Percentiles rank a stretch among this genome's conserved stretches.
These are phyloP conservation scores for Echiichthys vipera DNA, from an alignment of 2,797 vertebrate species.

Conservation along the genomic window DNA sequence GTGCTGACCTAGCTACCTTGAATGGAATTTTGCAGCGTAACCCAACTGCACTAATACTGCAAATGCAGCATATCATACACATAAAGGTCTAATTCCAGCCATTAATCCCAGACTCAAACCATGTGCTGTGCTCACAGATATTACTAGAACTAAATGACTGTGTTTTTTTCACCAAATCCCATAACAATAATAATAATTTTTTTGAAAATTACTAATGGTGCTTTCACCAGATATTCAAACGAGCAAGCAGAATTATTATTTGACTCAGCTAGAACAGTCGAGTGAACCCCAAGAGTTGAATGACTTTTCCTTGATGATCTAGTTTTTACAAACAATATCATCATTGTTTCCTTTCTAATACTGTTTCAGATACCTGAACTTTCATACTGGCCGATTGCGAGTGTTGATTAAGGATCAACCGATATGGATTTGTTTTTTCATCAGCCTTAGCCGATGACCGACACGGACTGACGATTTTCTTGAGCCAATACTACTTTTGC, in stretches of 20 bases:
- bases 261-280: not conserved
- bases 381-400: too few species aligned
- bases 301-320: not conserved
- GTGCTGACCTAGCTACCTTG: not conserved
- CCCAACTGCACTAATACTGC: not conserved
- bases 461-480: too few species aligned
- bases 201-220: not conserved
- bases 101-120: slow-evolving; percentile 12
- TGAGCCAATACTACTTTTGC: too few species aligned
- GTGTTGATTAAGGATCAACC: too few species aligned
- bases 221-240: not conserved
- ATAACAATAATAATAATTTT: not conserved
- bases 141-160: not conserved
- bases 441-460: too few species aligned
- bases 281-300: not conserved
- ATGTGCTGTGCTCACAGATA: not conserved
- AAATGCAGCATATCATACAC: not conserved
- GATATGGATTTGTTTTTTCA: too few species aligned
- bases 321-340: not conserved
- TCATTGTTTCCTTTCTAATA: too few species aligned
- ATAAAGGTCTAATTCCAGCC: slow-evolving; percentile 5
- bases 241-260: not conserved
- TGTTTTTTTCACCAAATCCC: not conserved
- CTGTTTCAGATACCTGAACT: too few species aligned
- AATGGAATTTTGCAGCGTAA: slow-evolving; percentile 14